Base-by-base conservation (phyloP, 1,140 invertebrate genomes). In the Radopholus similis region DNA sequence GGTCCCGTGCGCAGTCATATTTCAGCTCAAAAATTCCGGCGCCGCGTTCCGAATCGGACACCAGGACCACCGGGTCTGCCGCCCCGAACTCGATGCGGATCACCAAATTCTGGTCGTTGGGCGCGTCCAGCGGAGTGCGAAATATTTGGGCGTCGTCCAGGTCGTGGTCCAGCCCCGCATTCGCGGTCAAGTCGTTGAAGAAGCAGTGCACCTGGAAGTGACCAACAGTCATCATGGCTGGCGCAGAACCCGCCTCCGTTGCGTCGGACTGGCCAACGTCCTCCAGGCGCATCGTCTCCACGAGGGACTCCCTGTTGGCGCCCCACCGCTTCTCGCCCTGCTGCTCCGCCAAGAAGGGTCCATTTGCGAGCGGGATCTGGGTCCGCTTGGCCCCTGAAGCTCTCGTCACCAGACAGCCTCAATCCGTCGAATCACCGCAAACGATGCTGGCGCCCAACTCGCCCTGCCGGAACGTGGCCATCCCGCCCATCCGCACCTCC, bases 141-240 rank as follows among this genome's bases (percentile, higher is more conserved):
- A 57, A 57, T 32, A 57, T 32, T 15, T 57, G 55, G 4, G 55
- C 55, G 35, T 57, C 55, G 38, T 57, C 55, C 32, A 57, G n/a
- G 18, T 57, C 55, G 18, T 57, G 55, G 5, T 57, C 55, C 0
- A 57, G n/a, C 8, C 55, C 55, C 21, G n/a, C 55, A 57, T 57
- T 57, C 2, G 55, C 23, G 0, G 47, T 51, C 30, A 26, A 26
- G 47, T 51, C 47, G 6, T 51, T 28, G 23, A 51, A 51, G n/a
- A n/a, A n/a, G n/a, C n/a, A n/a, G n/a, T n/a, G n/a, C n/a, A n/a
- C n/a, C n/a, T n/a, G n/a, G n/a, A n/a, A n/a, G n/a, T n/a, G n/a
- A 4, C 30, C 23, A 26, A 51, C 30, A 9, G 47, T 51, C 47
- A 51, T 28, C 2, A 51, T 15, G 21, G 47, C n/a, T n/a, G n/a